phyloP scores from a whole-genome alignment of 2,888 invertebrate species.

The Emesis furor region DNA sequence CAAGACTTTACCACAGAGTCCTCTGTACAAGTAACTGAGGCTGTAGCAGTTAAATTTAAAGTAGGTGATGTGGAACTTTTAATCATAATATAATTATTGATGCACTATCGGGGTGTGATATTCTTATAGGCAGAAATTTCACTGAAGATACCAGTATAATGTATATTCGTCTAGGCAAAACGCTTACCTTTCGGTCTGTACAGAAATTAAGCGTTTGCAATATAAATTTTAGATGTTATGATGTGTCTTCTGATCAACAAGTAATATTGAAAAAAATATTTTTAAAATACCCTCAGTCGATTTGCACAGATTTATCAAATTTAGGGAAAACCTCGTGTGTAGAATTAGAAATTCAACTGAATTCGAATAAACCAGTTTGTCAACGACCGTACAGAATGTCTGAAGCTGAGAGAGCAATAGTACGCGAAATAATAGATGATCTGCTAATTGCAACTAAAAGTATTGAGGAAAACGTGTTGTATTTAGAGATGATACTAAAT shows the following conservation, averaged over 20 bases:
- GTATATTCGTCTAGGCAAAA: slow-evolving; percentile 58
- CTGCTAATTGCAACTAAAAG: slow-evolving; percentile 46
- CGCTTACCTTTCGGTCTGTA: slow-evolving; percentile 44
- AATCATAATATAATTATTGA: slow-evolving; percentile 49
- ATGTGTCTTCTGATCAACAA: too few species aligned
- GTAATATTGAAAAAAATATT: slow-evolving; percentile 31
- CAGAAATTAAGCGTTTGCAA: not conserved
- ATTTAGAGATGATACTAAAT: slow-evolving; percentile 16
- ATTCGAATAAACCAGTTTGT: slow-evolving; percentile 54
- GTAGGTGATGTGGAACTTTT: not conserved
- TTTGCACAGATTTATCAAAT: slow-evolving; percentile 47
- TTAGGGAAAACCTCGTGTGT: slow-evolving; percentile 60
- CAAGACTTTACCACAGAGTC: not conserved
- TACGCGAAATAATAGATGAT: slow-evolving; percentile 27
- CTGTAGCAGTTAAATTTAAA: not conserved
- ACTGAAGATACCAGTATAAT: slow-evolving; percentile 62
- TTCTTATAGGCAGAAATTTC: slow-evolving; percentile 67
- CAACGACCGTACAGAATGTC: slow-evolving; percentile 62
- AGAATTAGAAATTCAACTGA: slow-evolving; percentile 58
- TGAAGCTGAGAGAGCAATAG: slow-evolving; percentile 44
- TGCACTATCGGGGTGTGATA: slow-evolving; percentile 41
- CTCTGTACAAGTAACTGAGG: not conserved
- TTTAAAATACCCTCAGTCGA: slow-evolving; percentile 49
- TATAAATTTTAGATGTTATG: too few species aligned
- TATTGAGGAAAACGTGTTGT: slow-evolving; percentile 46